Base-by-base conservation (phyloP, 2,113 vertebrate species). In the Oceanites oceanicus region DNA sequence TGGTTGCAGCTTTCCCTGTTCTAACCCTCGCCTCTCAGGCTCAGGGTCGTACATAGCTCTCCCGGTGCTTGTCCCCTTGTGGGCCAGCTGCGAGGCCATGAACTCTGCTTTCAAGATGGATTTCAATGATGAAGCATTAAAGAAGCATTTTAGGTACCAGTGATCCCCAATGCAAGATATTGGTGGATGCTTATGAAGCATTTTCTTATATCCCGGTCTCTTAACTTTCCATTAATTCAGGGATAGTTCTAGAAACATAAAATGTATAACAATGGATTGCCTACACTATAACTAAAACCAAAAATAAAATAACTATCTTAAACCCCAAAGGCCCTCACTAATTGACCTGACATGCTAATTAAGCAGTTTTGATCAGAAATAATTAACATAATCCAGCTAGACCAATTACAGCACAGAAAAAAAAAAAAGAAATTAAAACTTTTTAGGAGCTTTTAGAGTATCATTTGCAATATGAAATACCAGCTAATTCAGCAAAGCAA, bases 331-430 rank as follows among this genome's bases (percentile, higher is more conserved):
- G 61, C 36, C 68, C 29, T 82, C 50, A 27, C 61, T 97, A 94
- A 96, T 95, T 92, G 86, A 96, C 86, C 91, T 94, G 88, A 81
- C 76, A 70, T 92, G 88, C 88, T 96, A 95, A 96, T 95, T 87
- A 86, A 90, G 89, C 94, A 92, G 36, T 97, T 95, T 92, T 91
- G 92, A 88, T 95, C 66, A 79, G 71, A 92, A 92, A 90, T 90
- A 91, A 92, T 95, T 88, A 91, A 80, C 94, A 96, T 90, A 95
- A 97, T 85, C 84, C 91, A 94, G 66, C 71, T 70, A 96, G 87
- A 83, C 91, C 89, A 94, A 90, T 95, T 93, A 94, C 1, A 83
- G 38, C 19, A 79, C 22, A 62, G 76, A 38, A 38, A 3, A 36
- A 17, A n/a, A 74, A 59, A 16, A 47, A 52, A 58, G 6, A 62